A percentile compares a stretch with the other conserved stretches of the same genome.
Evolutionary conservation across 1,140 invertebrate genomes (phyloP).

Genomic region (Procambarus clarkii): DNA sequence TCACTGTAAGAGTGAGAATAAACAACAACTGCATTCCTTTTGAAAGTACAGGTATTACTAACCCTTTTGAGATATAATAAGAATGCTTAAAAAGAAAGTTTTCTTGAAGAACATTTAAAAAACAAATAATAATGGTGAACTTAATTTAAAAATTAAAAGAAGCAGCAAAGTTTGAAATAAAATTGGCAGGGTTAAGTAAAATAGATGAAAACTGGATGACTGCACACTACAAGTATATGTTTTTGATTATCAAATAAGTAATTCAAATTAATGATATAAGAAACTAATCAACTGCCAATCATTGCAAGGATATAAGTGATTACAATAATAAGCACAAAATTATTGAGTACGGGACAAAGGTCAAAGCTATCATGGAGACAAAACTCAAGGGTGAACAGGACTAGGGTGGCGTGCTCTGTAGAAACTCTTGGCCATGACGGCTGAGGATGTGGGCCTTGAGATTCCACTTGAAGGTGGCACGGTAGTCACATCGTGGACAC

Average conservation of each 20-base stretch:
- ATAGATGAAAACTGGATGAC: too few relatives aligned
- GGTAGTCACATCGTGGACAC: slow-evolving; percentile 77
- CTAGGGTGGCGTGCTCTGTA: neutral
- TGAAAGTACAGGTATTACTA: too few relatives aligned
- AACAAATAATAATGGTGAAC: too few relatives aligned
- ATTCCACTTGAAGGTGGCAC: slow-evolving; percentile 69
- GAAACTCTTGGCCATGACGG: slow-evolving; percentile 43
- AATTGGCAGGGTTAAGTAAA: too few relatives aligned
- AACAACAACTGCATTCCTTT: neutral
- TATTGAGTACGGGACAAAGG: neutral
- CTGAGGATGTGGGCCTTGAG: slow-evolving; percentile 64
- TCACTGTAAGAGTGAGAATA: neutral
- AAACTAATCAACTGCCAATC: neutral
- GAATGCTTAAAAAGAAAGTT: too few relatives aligned
- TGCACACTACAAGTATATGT: too few relatives aligned
- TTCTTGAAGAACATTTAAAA: too few relatives aligned
- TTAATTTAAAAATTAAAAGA: too few relatives aligned
- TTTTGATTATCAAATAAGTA: too few relatives aligned
- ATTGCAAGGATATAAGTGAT: neutral
- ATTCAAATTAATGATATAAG: too few relatives aligned
- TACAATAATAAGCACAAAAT: neutral
- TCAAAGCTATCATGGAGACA: neutral
- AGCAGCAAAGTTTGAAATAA: too few relatives aligned
- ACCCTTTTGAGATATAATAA: too few relatives aligned
- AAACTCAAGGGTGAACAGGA: neutral